Conservation (phyloP, 2,888 invertebrate genomes). For the Lagria hirta region DNA sequence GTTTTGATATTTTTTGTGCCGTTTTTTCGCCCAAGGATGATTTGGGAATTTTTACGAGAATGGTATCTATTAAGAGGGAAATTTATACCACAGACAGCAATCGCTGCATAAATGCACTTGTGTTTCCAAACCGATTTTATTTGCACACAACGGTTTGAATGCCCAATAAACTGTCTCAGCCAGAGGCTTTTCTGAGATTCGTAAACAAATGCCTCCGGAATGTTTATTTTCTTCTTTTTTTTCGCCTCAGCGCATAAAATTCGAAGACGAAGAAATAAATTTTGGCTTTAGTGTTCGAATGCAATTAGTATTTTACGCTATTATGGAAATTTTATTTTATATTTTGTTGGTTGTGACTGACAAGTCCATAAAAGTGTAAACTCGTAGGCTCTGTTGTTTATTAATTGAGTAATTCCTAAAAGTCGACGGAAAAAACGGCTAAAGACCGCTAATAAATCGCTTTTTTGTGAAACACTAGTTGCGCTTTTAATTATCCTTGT, state of each 20-base stretch:
- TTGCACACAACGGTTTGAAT: conserved; percentile 22
- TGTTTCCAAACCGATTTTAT: conserved; percentile 21
- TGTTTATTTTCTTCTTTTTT: too few species aligned
- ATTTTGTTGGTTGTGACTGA: too few species aligned
- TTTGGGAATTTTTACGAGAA: conserved; percentile 19
- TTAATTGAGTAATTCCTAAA: conserved; percentile 19
- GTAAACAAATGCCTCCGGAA: conserved; percentile 19
- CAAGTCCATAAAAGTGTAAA: too few species aligned
- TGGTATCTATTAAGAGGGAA: conserved; percentile 8
- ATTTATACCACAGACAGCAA: conserved; percentile 20
- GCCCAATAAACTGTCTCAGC: conserved; percentile 17
- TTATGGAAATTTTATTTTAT: too few species aligned
- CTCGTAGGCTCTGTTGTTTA: conserved; percentile 11
- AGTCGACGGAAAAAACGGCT: conserved; percentile 13
- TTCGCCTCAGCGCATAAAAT: too few species aligned
- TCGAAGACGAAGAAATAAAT: too few species aligned
- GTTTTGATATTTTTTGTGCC: too few species aligned
- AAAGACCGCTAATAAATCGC: conserved; percentile 8
- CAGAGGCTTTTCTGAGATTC: conserved; percentile 9
- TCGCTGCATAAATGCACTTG: conserved; percentile 15
- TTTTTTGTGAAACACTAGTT: conserved; percentile 2
- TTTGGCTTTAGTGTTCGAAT: too few species aligned
- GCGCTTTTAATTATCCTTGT: conserved; percentile 16
- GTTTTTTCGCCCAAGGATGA: too few species aligned
- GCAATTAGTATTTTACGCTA: too few species aligned